Percentiles rank a stretch among this genome's conserved stretches.
Conservation (phyloP, 2,888 invertebrate genomes). For the Lepetodrilus schrolli region DNA sequence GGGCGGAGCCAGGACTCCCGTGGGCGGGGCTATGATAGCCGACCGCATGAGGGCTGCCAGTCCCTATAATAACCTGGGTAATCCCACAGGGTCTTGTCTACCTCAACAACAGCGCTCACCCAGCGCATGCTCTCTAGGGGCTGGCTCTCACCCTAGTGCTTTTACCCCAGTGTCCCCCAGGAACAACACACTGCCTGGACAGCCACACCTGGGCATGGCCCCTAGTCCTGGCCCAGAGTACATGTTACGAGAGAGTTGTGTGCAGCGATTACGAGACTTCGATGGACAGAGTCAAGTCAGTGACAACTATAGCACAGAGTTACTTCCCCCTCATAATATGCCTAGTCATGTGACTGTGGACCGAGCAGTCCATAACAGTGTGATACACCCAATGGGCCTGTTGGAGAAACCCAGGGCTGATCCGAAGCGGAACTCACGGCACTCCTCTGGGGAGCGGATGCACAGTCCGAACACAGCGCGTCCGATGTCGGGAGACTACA, state of each 20-base stretch:
- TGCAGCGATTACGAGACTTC: constrained; percentile 59
- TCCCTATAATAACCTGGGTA: constrained; percentile 33
- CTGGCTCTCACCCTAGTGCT: constrained; percentile 58
- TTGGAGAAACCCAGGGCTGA: neutral
- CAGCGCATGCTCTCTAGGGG: constrained; percentile 59
- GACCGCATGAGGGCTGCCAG: constrained; percentile 32
- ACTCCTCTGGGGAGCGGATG: constrained; percentile 11
- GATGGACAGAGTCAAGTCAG: constrained; percentile 66
- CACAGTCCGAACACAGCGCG: constrained; percentile 37
- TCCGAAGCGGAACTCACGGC: neutral
- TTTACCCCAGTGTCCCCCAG: constrained; percentile 63
- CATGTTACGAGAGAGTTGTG: constrained; percentile 53
- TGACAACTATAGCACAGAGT: constrained; percentile 35
- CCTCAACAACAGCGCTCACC: constrained; percentile 59
- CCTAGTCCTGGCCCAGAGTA: constrained; percentile 41
- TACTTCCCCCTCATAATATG: constrained; percentile 32
- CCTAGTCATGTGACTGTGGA: constrained; percentile 16
- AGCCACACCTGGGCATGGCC: constrained; percentile 28
- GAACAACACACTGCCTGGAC: constrained; percentile 62
- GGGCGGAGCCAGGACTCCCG: constrained; percentile 33
- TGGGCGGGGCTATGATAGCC: constrained; percentile 20
- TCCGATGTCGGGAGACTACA: constrained; percentile 54
- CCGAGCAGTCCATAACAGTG: neutral
- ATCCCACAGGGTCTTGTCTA: constrained; percentile 37
- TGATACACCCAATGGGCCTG: neutral